Evolutionary conservation across 2,888 invertebrate genomes (phyloP).

Genomic region (Synanthedon formicaeformis): DNA sequence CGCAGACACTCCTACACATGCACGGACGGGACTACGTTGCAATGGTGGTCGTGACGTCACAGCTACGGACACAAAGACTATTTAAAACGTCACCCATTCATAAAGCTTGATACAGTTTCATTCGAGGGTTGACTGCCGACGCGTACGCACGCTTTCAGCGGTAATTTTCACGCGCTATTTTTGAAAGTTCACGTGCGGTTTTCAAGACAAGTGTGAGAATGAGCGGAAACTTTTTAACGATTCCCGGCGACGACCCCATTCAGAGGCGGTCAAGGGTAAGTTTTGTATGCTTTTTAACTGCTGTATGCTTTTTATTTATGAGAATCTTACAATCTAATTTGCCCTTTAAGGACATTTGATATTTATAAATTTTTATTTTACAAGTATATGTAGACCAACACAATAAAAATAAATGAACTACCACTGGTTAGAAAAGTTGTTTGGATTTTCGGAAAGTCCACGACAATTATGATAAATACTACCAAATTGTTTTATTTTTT

Average conservation of each 20-base stretch:
- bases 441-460: too few species aligned
- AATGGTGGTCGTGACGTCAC: constrained; percentile 29
- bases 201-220: constrained; percentile 38
- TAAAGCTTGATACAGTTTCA: constrained; percentile 37
- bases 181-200: constrained; percentile 20
- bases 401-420: too few species aligned
- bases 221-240: constrained; percentile 64
- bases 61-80: constrained; percentile 22
- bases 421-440: too few species aligned
- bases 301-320: too few species aligned
- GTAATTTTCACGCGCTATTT: constrained; percentile 30
- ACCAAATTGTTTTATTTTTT: too few species aligned
- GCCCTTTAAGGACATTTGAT: too few species aligned
- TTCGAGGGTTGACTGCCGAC: constrained; percentile 35
- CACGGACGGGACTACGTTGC: constrained; percentile 8
- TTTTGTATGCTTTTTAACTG: too few species aligned
- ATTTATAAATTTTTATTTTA: too few species aligned
- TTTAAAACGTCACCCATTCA: constrained; percentile 68
- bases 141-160: constrained; percentile 43
- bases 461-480: too few species aligned
- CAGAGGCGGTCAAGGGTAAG: constrained; percentile 57
- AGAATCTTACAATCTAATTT: too few species aligned
- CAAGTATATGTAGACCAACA: too few species aligned
- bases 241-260: constrained; percentile 54
- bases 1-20: constrained; percentile 34